These are phyloP conservation scores for Megaceryle alcyon DNA, from an alignment of 2,797 vertebrate genomes.

Conservation along the genomic window DNA sequence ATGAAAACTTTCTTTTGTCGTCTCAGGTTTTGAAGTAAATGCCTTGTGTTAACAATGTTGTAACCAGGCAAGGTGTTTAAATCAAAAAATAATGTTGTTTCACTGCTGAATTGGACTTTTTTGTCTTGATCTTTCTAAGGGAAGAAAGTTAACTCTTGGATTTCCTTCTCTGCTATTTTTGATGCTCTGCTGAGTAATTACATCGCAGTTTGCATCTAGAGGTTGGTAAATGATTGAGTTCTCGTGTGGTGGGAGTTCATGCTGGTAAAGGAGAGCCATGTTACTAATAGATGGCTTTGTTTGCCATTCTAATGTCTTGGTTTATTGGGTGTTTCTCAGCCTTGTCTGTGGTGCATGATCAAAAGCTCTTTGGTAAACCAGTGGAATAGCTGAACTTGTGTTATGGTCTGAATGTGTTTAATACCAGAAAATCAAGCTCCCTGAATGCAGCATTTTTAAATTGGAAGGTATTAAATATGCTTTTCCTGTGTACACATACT, in stretches of 20 bases:
- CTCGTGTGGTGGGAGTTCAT: conserved; percentile 17
- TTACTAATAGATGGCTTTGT: conserved; percentile 27
- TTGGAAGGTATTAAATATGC: neutral
- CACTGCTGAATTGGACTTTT: conserved; percentile 1
- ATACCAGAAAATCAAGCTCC: conserved; percentile 17
- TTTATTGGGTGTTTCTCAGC: conserved; percentile 33
- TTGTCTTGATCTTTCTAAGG: neutral
- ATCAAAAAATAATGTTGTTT: neutral
- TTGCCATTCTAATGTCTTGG: conserved; percentile 3
- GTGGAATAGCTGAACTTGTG: neutral
- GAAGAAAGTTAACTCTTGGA: neutral
- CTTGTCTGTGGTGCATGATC: conserved; percentile 9
- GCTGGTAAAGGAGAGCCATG: conserved; percentile 16
- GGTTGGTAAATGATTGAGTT: conserved; percentile 29
- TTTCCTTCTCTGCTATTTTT: conserved; percentile 32
- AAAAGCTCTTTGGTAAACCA: neutral
- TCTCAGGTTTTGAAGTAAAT: conserved; percentile 3
- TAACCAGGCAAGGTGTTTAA: neutral
- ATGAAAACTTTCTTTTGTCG: conserved; percentile 27
- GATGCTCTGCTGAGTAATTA: conserved; percentile 23
- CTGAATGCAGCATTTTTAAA: neutral
- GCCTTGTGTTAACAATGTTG: neutral
- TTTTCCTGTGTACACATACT: neutral
- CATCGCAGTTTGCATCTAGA: neutral
- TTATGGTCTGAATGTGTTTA: neutral